phyloP scores from a whole-genome alignment of 2,888 invertebrate genomes.

The Lithosia quadra region DNA sequence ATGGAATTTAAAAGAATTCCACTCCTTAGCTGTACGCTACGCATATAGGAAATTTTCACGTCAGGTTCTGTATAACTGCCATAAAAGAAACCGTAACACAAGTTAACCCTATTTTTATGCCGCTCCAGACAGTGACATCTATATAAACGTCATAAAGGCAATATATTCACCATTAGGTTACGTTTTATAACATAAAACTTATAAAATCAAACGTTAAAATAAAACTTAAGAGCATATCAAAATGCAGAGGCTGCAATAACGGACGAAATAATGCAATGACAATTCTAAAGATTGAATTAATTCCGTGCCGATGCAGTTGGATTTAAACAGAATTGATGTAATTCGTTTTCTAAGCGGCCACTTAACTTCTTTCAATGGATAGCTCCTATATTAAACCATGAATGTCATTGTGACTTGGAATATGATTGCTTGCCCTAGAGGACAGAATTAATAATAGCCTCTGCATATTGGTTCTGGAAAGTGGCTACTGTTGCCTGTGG shows the following conservation, averaged over 20 bases:
- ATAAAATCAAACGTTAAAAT: slow-evolving; percentile 23
- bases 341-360: neutral
- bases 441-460: neutral
- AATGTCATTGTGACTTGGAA: neutral
- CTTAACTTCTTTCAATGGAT: neutral
- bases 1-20: too few species aligned
- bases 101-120: neutral
- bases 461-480: neutral
- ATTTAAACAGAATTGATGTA: slow-evolving; percentile 58
- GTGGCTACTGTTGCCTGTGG: neutral
- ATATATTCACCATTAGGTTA: slow-evolving; percentile 15
- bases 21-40: too few species aligned
- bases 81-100: slow-evolving; percentile 3
- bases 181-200: slow-evolving; percentile 21
- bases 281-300: slow-evolving; percentile 54
- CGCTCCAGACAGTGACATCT: neutral
- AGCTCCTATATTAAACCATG: neutral
- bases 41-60: neutral
- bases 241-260: slow-evolving; percentile 53
- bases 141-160: slow-evolving; percentile 4
- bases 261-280: slow-evolving; percentile 42
- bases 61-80: slow-evolving; percentile 10
- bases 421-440: too few species aligned
- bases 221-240: slow-evolving; percentile 27
- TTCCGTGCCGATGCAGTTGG: slow-evolving; percentile 57